phyloP scores from a whole-genome alignment of 2,888 invertebrate species.

The Cheilosia scutellata region DNA sequence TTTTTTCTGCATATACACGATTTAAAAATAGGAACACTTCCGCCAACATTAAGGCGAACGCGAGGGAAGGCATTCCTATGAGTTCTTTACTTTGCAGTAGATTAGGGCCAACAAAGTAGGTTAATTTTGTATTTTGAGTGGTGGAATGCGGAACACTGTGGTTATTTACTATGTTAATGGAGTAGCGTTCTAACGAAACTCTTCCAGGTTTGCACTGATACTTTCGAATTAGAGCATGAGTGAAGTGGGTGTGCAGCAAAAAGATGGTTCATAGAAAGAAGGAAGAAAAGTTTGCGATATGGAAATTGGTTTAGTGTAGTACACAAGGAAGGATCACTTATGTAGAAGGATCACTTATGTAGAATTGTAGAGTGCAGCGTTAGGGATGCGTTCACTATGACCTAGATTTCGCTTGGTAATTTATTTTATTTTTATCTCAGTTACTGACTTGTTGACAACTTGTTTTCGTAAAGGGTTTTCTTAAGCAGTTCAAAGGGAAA shows the following conservation, averaged over 20 bases:
- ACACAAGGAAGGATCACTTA: too few relatives aligned
- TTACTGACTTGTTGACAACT: too few relatives aligned
- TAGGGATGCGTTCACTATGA: too few relatives aligned
- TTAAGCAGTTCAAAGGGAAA: too few relatives aligned
- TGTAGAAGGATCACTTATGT: too few relatives aligned
- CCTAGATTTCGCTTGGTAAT: too few relatives aligned
- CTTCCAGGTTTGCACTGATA: conserved; percentile 13
- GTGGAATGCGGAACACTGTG: conserved; percentile 18
- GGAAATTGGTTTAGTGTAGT: too few relatives aligned
- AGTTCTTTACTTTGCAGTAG: conserved; percentile 47
- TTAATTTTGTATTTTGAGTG: conserved; percentile 34
- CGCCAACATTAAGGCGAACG: conserved; percentile 38
- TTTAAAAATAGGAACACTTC: conserved; percentile 73
- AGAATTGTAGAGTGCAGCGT: too few relatives aligned
- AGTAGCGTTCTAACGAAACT: conserved; percentile 1
- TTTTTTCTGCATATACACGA: conserved; percentile 12
- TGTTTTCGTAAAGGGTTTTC: too few relatives aligned
- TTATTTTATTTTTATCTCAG: too few relatives aligned
- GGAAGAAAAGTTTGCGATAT: not conserved
- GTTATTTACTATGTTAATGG: conserved; percentile 20
- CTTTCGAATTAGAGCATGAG: not conserved
- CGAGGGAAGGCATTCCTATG: conserved; percentile 48
- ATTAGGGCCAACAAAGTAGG: conserved; percentile 42
- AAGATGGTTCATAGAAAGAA: not conserved
- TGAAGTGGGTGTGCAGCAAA: not conserved